Evolutionary conservation across 2,888 invertebrate species (phyloP).

Genomic region (Atrina japonica): DNA sequence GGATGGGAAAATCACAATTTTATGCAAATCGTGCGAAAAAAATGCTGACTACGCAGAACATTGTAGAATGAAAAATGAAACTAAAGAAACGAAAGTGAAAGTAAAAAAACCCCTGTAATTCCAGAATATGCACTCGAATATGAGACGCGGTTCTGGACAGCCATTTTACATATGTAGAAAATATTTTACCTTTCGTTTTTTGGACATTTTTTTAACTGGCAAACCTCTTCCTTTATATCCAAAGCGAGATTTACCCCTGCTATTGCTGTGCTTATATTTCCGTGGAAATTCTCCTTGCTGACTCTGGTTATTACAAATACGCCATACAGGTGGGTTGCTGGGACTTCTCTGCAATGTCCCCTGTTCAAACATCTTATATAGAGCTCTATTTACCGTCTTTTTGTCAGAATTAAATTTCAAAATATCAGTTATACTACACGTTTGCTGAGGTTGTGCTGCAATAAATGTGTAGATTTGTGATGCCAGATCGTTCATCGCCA

Average conservation of each 20-base stretch:
- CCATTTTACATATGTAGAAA: background rate
- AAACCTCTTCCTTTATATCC: background rate
- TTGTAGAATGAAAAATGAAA: background rate
- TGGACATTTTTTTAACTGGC: background rate
- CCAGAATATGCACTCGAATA: background rate
- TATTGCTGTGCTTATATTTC: no score
- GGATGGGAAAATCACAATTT: no score
- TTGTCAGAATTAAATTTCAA: slow-evolving; percentile 38
- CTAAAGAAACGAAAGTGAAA: slow-evolving; percentile 10
- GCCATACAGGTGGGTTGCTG: slow-evolving; percentile 50
- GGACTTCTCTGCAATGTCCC: slow-evolving; percentile 38
- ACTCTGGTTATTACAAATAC: slow-evolving; percentile 3
- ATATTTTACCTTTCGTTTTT: background rate
- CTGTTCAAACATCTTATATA: slow-evolving; percentile 42
- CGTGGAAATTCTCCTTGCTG: background rate
- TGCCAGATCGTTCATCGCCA: no score
- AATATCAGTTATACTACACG: slow-evolving; percentile 28
- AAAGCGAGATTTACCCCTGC: background rate
- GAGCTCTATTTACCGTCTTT: slow-evolving; percentile 39
- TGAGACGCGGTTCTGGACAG: background rate
- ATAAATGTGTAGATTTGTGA: no score
- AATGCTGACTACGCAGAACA: background rate
- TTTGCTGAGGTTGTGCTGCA: no score
- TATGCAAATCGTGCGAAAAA: no score
- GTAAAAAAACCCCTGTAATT: background rate